Conservation (phyloP, 2,113 vertebrate genomes). For the Pituophis catenifer region DNA sequence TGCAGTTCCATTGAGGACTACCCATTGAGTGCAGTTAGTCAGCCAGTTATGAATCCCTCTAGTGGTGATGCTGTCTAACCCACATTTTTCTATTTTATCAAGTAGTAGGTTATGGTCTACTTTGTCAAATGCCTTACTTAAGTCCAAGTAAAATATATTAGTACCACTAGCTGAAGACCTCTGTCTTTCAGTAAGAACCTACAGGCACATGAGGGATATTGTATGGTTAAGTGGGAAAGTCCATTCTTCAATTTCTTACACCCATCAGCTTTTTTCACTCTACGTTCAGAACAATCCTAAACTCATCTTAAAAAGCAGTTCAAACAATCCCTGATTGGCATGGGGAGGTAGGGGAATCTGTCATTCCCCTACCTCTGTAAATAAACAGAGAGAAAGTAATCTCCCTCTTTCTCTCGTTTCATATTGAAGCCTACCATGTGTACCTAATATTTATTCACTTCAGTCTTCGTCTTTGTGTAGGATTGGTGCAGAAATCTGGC, state of each 20-base stretch:
- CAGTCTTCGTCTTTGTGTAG: not conserved
- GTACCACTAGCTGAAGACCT: not conserved
- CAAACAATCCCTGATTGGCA: not conserved
- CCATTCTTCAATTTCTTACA: not conserved
- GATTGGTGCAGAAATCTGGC: not conserved
- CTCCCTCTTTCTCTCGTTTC: not conserved
- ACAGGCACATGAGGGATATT: not conserved
- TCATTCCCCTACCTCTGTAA: not conserved
- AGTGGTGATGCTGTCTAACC: no score
- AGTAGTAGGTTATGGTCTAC: no score
- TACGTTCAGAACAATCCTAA: not conserved
- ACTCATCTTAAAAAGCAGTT: not conserved
- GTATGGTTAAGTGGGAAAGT: not conserved
- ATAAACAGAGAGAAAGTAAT: not conserved
- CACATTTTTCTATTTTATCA: no score
- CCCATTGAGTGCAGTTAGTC: no score
- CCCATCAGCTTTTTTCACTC: not conserved
- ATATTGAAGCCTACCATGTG: not conserved
- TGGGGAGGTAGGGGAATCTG: not conserved
- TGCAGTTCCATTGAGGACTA: no score
- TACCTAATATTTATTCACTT: not conserved
- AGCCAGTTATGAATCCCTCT: no score
- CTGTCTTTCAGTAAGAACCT: not conserved
- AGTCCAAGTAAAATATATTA: not conserved
- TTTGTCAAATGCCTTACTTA: no score